Percentiles rank a stretch among this genome's conserved stretches.
phyloP scores from a whole-genome alignment of 30 jellyfish, hydroid and myxozoan genomes.

The Aurelia coerulea region DNA sequence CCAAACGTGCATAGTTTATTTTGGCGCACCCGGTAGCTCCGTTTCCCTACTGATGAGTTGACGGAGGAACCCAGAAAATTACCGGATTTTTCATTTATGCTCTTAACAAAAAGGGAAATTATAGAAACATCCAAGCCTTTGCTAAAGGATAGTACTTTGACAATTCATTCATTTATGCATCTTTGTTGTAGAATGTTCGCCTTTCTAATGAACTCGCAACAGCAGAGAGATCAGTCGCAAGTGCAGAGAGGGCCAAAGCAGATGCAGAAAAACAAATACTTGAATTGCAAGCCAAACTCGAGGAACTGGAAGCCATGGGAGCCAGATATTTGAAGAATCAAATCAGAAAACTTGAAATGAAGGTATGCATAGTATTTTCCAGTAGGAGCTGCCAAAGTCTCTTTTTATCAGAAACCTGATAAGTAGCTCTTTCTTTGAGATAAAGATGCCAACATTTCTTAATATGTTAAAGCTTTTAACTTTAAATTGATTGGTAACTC shows the following conservation, averaged over 20 bases:
- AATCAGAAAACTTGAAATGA: conserved; percentile 78
- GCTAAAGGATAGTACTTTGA: not conserved
- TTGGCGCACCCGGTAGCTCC: too few relatives aligned
- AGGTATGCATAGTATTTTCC: conserved; percentile 31
- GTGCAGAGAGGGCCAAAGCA: conserved; percentile 67
- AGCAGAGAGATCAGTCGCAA: conserved; percentile 58
- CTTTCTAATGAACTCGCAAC: conserved; percentile 48
- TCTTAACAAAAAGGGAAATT: not conserved
- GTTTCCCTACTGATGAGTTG: too few relatives aligned
- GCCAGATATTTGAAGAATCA: conserved; percentile 73
- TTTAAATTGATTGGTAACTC: too few relatives aligned
- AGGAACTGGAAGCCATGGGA: conserved; percentile 78
- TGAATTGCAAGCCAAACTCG: conserved; percentile 62
- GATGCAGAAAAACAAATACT: conserved; percentile 70
- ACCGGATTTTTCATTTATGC: too few relatives aligned
- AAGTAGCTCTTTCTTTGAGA: too few relatives aligned
- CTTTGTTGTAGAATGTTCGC: conserved; percentile 42
- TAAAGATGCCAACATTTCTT: too few relatives aligned
- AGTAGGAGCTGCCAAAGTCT: too few relatives aligned
- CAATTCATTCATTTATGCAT: not conserved
- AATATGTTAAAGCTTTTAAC: too few relatives aligned
- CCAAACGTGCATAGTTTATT: too few relatives aligned
- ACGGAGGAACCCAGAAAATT: too few relatives aligned
- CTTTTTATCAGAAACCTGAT: too few relatives aligned
- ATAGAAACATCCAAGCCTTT: not conserved